Percentiles rank a stretch among this genome's conserved stretches.
phyloP scores from a whole-genome alignment of 64 coral and sea anemone genomes.

The Pocillopora damicornis region DNA sequence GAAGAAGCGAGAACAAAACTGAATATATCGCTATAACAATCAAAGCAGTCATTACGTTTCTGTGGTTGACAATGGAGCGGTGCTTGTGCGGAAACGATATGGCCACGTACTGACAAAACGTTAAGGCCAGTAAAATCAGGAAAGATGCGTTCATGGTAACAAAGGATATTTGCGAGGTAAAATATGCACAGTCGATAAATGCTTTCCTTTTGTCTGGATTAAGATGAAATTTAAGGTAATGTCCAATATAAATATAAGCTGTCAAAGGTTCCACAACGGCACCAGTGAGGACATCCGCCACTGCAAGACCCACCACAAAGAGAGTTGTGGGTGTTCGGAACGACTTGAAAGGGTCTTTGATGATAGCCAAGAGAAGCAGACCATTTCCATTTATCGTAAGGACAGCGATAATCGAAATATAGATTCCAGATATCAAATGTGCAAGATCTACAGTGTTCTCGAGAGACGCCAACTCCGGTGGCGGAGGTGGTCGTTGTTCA shows the following conservation, averaged over 20 bases:
- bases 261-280: conserved; percentile 34
- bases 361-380: conserved; percentile 46
- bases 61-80: conserved; percentile 26
- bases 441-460: neutral
- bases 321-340: conserved; percentile 45
- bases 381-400: conserved; percentile 37
- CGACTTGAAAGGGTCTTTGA: conserved; percentile 42
- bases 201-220: neutral
- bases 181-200: neutral
- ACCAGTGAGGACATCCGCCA: conserved; percentile 50
- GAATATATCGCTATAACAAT: conserved; percentile 37
- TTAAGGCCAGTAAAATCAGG: conserved; percentile 11
- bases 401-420: conserved; percentile 15
- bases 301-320: conserved; percentile 28
- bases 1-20: conserved; percentile 37
- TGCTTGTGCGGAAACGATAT: conserved; percentile 44
- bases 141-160: conserved; percentile 45
- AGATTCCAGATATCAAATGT: conserved; percentile 25
- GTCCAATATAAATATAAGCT: neutral
- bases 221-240: conserved; percentile 1
- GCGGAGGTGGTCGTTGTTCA: neutral
- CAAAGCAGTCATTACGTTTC: conserved; percentile 11
- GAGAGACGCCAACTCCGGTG: neutral
- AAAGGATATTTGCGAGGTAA: conserved; percentile 6
- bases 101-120: conserved; percentile 24